Evolutionary conservation across 2,888 invertebrate genomes (phyloP), one percentile per base, ranked within the genome.

Genomic region (Parnassius mnemosyne): DNA sequence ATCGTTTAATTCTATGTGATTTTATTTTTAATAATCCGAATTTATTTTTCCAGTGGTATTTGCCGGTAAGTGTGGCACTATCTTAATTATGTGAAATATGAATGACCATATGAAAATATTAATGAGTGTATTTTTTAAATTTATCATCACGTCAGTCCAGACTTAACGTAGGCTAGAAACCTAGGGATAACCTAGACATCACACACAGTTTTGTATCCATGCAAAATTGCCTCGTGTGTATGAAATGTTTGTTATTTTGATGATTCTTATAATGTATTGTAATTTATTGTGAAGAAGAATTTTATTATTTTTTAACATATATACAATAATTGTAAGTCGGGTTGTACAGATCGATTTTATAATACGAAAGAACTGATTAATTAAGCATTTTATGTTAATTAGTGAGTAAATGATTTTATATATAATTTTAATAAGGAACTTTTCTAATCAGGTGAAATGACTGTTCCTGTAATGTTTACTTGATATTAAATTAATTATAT

Each of bases 281-380:
- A 59, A 49, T 59, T 63, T 58, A 59, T 58, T 59, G 34, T 42
- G 54, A 58, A 49, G 59, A 50, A 11, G 9, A 59, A 57, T 54
- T 58, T 55, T 58, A 58, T 44, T 63, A 46, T 55, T 13, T 55
- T 16, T 50, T 57, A 44, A 50, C 50, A 44, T 58, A 46, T 49
- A 46, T 58, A 53, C 57, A 54, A 58, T 63, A 34, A 56, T 56
- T 25, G 54, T 61, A 53, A 53, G n/a, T 59, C 34, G 60, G 64
- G 65, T 64, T 66, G 65, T 69, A 68, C 58, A 66, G 60, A 58
- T 61, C 55, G 66, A 64, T 57, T 65, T 68, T 63, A 13, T 12
- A 65, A 63, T 61, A 64, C 51, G 51, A 68, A 72, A 72, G 71
- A 72, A 72, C 71, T 72, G 71, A 72, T 71, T 66, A 68, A 64